Percentiles rank a stretch among this genome's conserved stretches.
These are phyloP conservation scores for Catocala sponsa DNA, from an alignment of 2,888 invertebrate genomes.

Conservation along the genomic window DNA sequence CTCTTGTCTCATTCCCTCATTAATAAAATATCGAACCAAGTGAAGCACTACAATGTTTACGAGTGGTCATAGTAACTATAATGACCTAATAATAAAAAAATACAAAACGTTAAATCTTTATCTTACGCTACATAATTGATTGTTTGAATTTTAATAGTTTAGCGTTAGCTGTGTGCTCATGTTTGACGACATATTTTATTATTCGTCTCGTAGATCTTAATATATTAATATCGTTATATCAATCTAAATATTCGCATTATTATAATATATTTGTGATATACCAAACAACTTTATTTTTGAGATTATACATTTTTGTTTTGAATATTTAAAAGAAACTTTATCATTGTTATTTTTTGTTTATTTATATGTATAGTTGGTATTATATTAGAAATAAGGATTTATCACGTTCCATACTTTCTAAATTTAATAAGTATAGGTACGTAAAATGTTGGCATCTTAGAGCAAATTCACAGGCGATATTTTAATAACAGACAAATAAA, in stretches of 20 bases:
- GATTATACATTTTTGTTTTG: slow-evolving; percentile 1
- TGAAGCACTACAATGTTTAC: too few relatives aligned
- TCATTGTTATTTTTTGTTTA: not conserved
- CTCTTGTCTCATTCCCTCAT: too few relatives aligned
- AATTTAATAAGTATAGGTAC: not conserved
- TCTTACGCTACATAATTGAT: too few relatives aligned
- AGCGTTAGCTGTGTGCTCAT: not conserved
- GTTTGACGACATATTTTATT: not conserved
- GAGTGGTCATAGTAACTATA: too few relatives aligned
- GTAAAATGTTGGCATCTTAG: slow-evolving; percentile 1
- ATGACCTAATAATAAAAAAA: too few relatives aligned
- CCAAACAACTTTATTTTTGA: slow-evolving; percentile 3
- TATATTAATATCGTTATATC: not conserved
- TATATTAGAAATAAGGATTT: slow-evolving; percentile 7
- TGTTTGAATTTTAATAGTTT: not conserved
- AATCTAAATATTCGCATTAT: not conserved
- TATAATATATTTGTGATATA: slow-evolving; percentile 1
- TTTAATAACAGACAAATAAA: not conserved
- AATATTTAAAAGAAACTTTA: not conserved
- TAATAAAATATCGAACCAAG: too few relatives aligned
- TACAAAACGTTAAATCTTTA: too few relatives aligned
- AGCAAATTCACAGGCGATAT: not conserved
- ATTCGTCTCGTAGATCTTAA: not conserved
- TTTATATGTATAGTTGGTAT: too few relatives aligned
- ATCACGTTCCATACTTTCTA: slow-evolving; percentile 10